Base-by-base conservation (phyloP, 2,113 vertebrate species). In the Ctenodactylus gundi region DNA sequence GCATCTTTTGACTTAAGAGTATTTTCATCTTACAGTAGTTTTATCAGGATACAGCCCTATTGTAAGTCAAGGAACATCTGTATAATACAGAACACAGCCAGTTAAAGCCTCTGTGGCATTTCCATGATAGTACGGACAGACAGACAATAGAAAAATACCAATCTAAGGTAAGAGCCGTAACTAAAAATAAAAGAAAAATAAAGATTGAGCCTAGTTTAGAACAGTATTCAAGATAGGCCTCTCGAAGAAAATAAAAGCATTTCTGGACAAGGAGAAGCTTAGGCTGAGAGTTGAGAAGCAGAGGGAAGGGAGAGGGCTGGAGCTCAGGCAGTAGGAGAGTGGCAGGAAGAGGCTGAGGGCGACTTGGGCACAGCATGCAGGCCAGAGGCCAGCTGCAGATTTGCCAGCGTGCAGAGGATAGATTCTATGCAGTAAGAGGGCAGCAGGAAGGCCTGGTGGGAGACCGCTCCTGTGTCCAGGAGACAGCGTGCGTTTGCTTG, bases 141-240 rank as follows among this genome's bases (percentile, higher is more conserved):
- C 41, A 58, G 36, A 88, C 18, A 34, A 5, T 78, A 93, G 91
- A 78, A 72, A 93, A 94, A 90, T 72, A 34, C 25, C 29, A 76
- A 77, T 53, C 68, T 53, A 82, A n/a, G 36, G 13, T 64, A 68
- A 90, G 29, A 60, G 34, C 49, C 25, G 3, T 46, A 87, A 73
- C 25, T 77, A 77, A 94, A 91, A 87, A 53, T 73, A 77, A 73
- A 34, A 62, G 57, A 60, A 10, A 53, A 34, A 23, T 72, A 34
- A 49, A 86, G 39, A 58, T n/a, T 39, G 9, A 17, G 34, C 3
- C 73, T 57, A 20, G 34, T 58, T 65, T 49, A 70, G 36, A 82
- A 82, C 10, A 46, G 67, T 60, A 14, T 67, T 57, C 57, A 64
- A 49, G 73, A 68, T 39, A 82, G 36, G 4, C 29, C 64, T 88